Percentiles rank a stretch among this genome's conserved stretches.
Conservation (phyloP, 2,797 vertebrate genomes). For the Pangasius sanitwongsei region DNA sequence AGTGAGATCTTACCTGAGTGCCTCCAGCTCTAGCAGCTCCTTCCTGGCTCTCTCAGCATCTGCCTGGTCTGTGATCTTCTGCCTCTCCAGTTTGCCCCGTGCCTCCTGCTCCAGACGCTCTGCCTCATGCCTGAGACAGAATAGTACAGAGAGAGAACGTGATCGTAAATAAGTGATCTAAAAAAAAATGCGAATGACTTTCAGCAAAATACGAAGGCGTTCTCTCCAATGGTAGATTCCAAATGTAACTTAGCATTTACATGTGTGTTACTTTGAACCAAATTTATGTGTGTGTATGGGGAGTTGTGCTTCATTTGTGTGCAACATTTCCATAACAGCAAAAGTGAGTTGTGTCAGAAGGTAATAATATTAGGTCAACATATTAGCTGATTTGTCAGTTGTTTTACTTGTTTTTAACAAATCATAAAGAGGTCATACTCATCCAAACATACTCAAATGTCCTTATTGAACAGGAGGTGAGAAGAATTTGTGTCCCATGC, state of each 20-base stretch:
- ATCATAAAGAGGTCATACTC: neutral
- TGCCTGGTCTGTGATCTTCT: constrained; percentile 87
- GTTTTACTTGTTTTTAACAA: neutral
- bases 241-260: too few relatives aligned
- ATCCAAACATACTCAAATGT: neutral
- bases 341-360: neutral
- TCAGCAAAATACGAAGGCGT: neutral
- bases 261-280: neutral
- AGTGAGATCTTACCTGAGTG: constrained; percentile 77
- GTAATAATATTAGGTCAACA: neutral
- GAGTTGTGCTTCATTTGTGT: neutral
- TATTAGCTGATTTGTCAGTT: neutral
- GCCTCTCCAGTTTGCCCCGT: constrained; percentile 84
- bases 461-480: neutral
- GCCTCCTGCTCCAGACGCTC: constrained; percentile 91
- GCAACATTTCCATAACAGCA: neutral
- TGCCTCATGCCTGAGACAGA: constrained; percentile 81
- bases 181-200: neutral
- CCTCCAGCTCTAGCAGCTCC: constrained; percentile 89
- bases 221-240: neutral
- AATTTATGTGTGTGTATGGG: neutral
- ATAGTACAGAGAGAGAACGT: neutral
- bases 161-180: neutral
- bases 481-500: neutral
- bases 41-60: constrained; percentile 83